Evolutionary conservation across 2,888 invertebrate species (phyloP).

Genomic region (Bhutanitis thaidina): DNA sequence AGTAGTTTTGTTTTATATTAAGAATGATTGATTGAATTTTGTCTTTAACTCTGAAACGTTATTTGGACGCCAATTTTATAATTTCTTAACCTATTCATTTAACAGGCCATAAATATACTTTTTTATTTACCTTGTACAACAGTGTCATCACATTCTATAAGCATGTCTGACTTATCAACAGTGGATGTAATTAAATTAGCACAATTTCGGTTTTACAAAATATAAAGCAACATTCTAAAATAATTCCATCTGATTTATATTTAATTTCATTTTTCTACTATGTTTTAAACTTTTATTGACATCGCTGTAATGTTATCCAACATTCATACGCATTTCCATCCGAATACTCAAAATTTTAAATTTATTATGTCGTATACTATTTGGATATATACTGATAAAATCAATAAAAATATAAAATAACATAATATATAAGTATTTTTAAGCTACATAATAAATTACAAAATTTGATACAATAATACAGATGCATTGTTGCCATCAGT

Average conservation of each 20-base stretch:
- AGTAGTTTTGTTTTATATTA: background rate
- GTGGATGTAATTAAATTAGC: too few species aligned
- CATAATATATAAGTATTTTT: background rate
- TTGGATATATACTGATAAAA: background rate
- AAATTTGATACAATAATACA: slow-evolving; percentile 4
- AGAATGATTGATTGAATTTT: background rate
- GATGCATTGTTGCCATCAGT: slow-evolving; percentile 1
- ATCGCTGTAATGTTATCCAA: background rate
- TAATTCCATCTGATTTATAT: too few species aligned
- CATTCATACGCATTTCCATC: background rate
- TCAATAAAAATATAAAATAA: background rate
- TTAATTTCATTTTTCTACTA: too few species aligned
- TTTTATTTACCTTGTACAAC: background rate
- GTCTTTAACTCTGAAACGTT: background rate
- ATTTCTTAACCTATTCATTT: too few species aligned
- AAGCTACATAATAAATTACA: slow-evolving; percentile 9
- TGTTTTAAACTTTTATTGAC: background rate
- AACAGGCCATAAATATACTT: too few species aligned
- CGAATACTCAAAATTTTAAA: background rate
- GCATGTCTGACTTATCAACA: too few species aligned
- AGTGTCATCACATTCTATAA: background rate
- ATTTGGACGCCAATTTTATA: too few species aligned
- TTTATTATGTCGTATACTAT: slow-evolving; percentile 17
- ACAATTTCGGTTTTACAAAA: too few species aligned
- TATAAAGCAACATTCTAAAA: too few species aligned